A percentile compares a stretch with the other conserved stretches of the same genome.
phyloP scores from a whole-genome alignment of 2,888 invertebrate species.

The Dolichopus griseipennis region DNA sequence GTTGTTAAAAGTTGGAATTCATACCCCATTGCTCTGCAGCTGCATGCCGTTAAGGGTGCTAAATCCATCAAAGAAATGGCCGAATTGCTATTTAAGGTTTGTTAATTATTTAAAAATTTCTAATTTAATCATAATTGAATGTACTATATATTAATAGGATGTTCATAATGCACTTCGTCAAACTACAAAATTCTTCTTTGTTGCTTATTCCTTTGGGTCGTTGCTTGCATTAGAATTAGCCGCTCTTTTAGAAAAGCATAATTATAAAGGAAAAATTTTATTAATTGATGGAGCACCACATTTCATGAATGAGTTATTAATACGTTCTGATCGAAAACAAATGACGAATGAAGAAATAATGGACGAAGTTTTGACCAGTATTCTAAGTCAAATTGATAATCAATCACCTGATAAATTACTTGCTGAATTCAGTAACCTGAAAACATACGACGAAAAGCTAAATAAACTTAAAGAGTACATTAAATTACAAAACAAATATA shows the following conservation, averaged over 20 bases:
- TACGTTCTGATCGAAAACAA: conserved; percentile 31
- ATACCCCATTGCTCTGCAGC: conserved; percentile 32
- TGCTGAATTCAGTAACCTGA: conserved; percentile 46
- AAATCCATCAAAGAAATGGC: conserved; percentile 31
- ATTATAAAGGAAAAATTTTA: conserved; percentile 55
- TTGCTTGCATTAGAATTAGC: conserved; percentile 69
- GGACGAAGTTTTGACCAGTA: conserved; percentile 31
- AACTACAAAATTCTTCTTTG: conserved; percentile 60
- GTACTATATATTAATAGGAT: conserved; percentile 44
- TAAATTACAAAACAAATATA: conserved; percentile 40
- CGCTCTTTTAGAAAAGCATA: conserved; percentile 57
- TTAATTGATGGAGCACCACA: conserved; percentile 80
- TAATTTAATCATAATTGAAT: conserved; percentile 21
- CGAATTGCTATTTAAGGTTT: conserved; percentile 32
- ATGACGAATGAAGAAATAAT: conserved; percentile 35
- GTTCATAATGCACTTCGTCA: conserved; percentile 49
- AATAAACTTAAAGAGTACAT: conserved; percentile 44
- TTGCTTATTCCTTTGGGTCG: conserved; percentile 85
- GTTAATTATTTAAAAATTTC: conserved; percentile 2
- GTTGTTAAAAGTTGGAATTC: conserved; percentile 31
- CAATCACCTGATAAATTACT: conserved; percentile 32
- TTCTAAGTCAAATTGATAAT: conserved; percentile 35
- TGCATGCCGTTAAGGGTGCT: conserved; percentile 31
- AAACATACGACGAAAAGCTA: conserved; percentile 51
- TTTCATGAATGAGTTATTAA: conserved; percentile 49